Evolutionary conservation across 1,140 invertebrate species (phyloP), one percentile per base, ranked within the genome.

Genomic region (Drosophila repleta): DNA sequence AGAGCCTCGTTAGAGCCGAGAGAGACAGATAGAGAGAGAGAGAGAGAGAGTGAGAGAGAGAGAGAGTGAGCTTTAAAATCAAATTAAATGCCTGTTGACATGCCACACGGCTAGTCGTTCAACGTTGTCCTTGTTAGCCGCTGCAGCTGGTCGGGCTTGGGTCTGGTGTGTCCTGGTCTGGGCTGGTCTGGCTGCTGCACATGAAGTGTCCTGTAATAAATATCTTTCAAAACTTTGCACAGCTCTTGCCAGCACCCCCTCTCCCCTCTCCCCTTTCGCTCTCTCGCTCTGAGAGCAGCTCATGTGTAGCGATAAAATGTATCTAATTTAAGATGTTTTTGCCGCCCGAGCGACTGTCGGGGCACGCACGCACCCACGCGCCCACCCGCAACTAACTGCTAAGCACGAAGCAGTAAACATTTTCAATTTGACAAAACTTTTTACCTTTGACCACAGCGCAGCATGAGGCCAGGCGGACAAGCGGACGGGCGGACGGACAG

Each of bases 401-500:
- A 79, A 82, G 73, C 79, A 65, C 55, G 51, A 76, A 77, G 84
- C 80, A 80, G 79, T 89, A 89, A 89, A 89, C 80, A 89, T 84
- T 89, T 89, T 89, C 87, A 89, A 80, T 89, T 89, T 89, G 70
- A 80, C 79, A 89, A 89, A 89, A 84, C 80, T 89, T 89, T 85
- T 89, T 89, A 84, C 84, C 85, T 89, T 87, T 87, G 82, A 87
- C 82, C 82, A 65, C 82, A 88, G 80, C 64, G 52, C 67, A 64
- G 17, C 43, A 64, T 46, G 37, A 37, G 52, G 37, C 43, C 49
- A 37, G 45, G 35, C 26, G 46, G 21, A 32, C 49, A 37, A 37
- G 35, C 26, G 46, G 21, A 32, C 29, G 21, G 49, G 35, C 17
- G 17, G 48, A 60, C 35, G 52, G 21, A 6, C 43, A 1, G 17